Evolutionary conservation across 1,140 invertebrate species (phyloP), one percentile per base, ranked within the genome.

Genomic region (Hypsibius dujardini): DNA sequence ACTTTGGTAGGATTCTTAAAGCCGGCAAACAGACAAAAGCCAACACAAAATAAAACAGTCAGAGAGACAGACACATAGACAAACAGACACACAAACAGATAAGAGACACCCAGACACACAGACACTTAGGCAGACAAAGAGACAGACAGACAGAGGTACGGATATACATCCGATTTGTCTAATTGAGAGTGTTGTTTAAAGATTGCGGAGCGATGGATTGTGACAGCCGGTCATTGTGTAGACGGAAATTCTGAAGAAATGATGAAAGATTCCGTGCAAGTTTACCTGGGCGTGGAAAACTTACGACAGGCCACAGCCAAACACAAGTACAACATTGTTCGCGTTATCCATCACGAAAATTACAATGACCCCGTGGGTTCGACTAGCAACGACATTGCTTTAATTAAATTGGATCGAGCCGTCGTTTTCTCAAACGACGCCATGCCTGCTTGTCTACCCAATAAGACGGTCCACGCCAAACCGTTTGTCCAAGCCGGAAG

Each of bases 381-480:
- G 12, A 67, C 62, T 42, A 45, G 12, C 62, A 67, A 67, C 62
- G 62, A 67, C 62, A 67, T 67, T 42, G 62, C 62, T 45, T 45
- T 67, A 12, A 12, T 67, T 42, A 67, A 67, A 67, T 45, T 67
- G 42, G 62, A 67, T 42, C 62, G 62, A 7, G 45, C 12, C 3
- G 62, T 67, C 12, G 12, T 7, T 42, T 7, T 67, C 12, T 67
- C 62, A 12, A 67, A 45, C 62, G 62, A 67, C 42, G 42, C 42
- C 62, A 67, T 67, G 62, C 62, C 62, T 7, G 62, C 62, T 42
- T 67, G 62, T 42, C 42, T 67, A 42, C 62, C 62, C 3, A 45
- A 12, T 45, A 67, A 45, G 42, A 15, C 12, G 3, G 62, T 67
- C 12, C 42, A 15, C 62, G 62, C 12, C 12, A 12, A 12, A 45